Conservation (phyloP, 1,140 invertebrate species). For the Mylabris phalerata region DNA sequence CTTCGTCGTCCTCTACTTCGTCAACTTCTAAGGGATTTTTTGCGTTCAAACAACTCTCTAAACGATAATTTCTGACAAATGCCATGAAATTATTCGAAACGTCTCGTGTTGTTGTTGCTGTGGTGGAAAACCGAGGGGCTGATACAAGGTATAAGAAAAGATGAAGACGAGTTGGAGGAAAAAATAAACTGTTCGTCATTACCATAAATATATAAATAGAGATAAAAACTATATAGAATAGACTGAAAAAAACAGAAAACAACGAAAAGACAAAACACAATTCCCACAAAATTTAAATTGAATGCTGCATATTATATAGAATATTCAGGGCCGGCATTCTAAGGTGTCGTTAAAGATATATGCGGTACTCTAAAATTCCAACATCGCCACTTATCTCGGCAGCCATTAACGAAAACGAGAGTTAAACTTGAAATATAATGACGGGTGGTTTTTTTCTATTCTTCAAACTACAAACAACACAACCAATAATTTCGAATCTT, state of each 20-base stretch:
- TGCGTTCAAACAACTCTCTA: too few relatives aligned
- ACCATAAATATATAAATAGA: slow-evolving; percentile 39
- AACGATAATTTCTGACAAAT: too few relatives aligned
- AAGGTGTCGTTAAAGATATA: slow-evolving; percentile 38
- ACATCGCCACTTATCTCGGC: slow-evolving; percentile 29
- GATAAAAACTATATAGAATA: too few relatives aligned
- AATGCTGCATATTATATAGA: slow-evolving; percentile 40
- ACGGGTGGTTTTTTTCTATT: slow-evolving; percentile 20
- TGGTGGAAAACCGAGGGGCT: too few relatives aligned
- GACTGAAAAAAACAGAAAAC: slow-evolving; percentile 26
- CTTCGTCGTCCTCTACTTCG: too few relatives aligned
- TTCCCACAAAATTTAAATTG: slow-evolving; percentile 40
- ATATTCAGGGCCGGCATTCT: slow-evolving; percentile 37
- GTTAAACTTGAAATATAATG: slow-evolving; percentile 26
- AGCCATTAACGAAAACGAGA: slow-evolving; percentile 34
- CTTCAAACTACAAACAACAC: slow-evolving; percentile 11
- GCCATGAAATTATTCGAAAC: too few relatives aligned
- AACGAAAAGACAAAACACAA: slow-evolving; percentile 31
- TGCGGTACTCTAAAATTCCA: slow-evolving; percentile 32
- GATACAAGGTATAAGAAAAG: too few relatives aligned
- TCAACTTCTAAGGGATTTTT: too few relatives aligned
- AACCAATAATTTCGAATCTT: neutral
- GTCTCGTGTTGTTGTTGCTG: too few relatives aligned
- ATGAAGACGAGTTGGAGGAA: too few relatives aligned
- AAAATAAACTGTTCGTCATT: slow-evolving; percentile 18